These are phyloP conservation scores for Centrocercus urophasianus DNA, from an alignment of 2,113 vertebrate genomes.

Conservation along the genomic window DNA sequence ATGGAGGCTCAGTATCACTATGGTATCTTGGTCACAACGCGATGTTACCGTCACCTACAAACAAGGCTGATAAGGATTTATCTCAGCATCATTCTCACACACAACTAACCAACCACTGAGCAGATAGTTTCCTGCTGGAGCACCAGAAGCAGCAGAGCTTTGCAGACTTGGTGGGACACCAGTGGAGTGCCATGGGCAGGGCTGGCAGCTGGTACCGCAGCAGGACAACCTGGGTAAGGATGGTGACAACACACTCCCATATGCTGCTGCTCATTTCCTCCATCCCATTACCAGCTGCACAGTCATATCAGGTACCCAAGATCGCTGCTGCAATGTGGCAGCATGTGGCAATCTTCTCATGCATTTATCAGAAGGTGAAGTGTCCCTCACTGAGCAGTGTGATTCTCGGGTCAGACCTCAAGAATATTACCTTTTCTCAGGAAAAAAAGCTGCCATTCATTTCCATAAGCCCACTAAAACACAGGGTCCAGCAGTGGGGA, in stretches of 20 bases:
- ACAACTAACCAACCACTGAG: fast-evolving
- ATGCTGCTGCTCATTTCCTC: fast-evolving
- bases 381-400: fast-evolving
- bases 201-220: fast-evolving
- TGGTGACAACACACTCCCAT: neutral
- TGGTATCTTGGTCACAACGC: neutral
- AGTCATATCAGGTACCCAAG: neutral
- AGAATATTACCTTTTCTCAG: neutral
- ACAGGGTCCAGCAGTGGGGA: neutral
- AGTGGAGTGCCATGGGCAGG: neutral
- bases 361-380: fast-evolving
- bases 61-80: fast-evolving
- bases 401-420: neutral
- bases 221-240: neutral
- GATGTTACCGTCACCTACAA: neutral
- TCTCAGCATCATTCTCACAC: neutral
- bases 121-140: neutral
- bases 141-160: fast-evolving
- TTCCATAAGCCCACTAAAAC: neutral
- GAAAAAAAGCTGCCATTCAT: neutral
- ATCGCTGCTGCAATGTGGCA: neutral
- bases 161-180: neutral
- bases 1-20: neutral
- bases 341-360: neutral
- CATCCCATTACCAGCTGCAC: neutral